phyloP scores from a whole-genome alignment of 2,888 invertebrate genomes.

The Nasonia oneida region DNA sequence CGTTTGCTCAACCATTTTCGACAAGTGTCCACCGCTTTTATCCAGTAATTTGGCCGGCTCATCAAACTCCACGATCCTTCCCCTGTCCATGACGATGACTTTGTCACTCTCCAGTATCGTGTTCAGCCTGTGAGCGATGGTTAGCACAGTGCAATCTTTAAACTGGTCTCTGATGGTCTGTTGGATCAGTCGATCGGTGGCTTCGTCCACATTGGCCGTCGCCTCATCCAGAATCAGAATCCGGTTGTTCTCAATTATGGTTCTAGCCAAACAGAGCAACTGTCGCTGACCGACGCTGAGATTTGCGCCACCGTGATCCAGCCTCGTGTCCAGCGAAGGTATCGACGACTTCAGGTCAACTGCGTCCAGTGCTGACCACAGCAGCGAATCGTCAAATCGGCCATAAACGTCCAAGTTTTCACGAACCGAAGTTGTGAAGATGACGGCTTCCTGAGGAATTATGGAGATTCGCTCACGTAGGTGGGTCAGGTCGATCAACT shows the following conservation, averaged over 20 bases:
- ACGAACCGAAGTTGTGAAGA: conserved; percentile 92
- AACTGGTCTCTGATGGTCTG: conserved; percentile 90
- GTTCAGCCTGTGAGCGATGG: conserved; percentile 94
- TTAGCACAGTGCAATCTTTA: conserved; percentile 90
- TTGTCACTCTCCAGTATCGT: conserved; percentile 96
- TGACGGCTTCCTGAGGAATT: conserved; percentile 94
- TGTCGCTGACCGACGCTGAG: conserved; percentile 94
- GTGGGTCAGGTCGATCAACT: conserved; percentile 87
- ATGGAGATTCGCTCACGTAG: conserved; percentile 88
- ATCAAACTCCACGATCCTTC: conserved; percentile 86
- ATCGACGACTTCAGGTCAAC: conserved; percentile 89
- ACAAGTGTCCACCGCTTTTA: conserved; percentile 82
- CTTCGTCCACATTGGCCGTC: conserved; percentile 93
- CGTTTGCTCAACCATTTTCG: conserved; percentile 86
- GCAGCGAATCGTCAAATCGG: conserved; percentile 85
- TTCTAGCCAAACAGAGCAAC: conserved; percentile 91
- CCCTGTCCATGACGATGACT: conserved; percentile 92
- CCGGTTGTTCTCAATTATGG: conserved; percentile 89
- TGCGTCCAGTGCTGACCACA: conserved; percentile 89
- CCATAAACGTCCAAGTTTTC: conserved; percentile 92
- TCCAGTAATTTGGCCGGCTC: conserved; percentile 84
- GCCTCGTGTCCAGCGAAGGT: conserved; percentile 85
- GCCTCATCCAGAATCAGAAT: conserved; percentile 94
- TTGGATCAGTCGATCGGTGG: conserved; percentile 91
- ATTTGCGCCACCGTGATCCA: conserved; percentile 86